Conservation (phyloP, 2,797 vertebrate species). For the Masticophis lateralis region DNA sequence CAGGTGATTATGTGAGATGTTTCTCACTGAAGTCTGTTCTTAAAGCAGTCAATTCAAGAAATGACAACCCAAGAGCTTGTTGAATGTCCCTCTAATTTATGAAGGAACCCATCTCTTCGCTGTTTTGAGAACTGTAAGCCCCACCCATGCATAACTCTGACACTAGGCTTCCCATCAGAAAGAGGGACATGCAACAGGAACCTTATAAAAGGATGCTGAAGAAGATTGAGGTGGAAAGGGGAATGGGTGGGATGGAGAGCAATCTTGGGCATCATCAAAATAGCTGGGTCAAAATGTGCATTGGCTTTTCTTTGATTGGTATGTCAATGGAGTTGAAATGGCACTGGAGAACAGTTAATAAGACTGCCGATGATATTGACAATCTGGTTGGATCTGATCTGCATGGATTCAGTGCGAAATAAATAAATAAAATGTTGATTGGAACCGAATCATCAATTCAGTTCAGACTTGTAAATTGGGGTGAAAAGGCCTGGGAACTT, state of each 20-base stretch:
- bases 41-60: not conserved
- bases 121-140: not conserved
- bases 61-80: not conserved
- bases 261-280: not conserved
- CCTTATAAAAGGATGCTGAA: not conserved
- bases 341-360: not conserved
- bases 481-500: no score
- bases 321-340: not conserved
- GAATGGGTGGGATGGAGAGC: not conserved
- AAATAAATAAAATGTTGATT: not conserved
- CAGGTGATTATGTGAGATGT: slow-evolving; percentile 66
- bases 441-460: not conserved
- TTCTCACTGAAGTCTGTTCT: not conserved
- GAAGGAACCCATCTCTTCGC: not conserved
- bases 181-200: not conserved
- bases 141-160: not conserved
- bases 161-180: not conserved
- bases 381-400: not conserved
- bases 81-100: not conserved
- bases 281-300: not conserved
- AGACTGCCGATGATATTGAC: not conserved
- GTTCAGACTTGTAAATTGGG: not conserved
- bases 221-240: not conserved
- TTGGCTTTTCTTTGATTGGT: not conserved
- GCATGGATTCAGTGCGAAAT: not conserved